Evolutionary conservation across 2,113 vertebrate genomes (phyloP).

Genomic region (Ceyx melanurus): DNA sequence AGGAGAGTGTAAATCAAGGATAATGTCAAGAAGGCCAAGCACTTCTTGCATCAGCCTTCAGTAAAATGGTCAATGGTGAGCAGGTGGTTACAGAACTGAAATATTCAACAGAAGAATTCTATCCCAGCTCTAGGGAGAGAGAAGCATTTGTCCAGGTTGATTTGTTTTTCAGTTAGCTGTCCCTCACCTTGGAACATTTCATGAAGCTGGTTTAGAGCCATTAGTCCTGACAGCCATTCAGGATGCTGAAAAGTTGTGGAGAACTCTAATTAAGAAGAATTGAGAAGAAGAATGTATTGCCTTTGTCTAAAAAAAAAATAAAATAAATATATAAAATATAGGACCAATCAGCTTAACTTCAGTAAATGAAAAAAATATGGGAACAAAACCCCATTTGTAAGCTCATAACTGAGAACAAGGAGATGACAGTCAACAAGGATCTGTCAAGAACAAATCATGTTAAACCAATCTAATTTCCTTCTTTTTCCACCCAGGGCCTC

Average conservation of each 20-base stretch:
- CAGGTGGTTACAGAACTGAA: neutral
- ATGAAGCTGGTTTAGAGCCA: neutral
- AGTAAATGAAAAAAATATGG: slow-evolving; percentile 27
- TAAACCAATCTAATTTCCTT: slow-evolving; percentile 12
- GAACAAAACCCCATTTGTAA: neutral
- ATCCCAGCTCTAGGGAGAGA: neutral
- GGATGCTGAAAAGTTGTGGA: neutral
- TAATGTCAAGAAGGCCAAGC: neutral
- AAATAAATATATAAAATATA: neutral
- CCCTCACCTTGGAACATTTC: neutral
- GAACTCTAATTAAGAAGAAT: neutral
- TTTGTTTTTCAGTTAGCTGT: neutral
- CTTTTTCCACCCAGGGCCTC: neutral
- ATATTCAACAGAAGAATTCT: neutral
- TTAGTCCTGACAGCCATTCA: neutral
- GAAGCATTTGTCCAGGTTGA: neutral
- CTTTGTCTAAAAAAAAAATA: neutral
- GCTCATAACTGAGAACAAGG: neutral
- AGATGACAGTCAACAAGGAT: neutral
- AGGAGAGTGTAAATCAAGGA: neutral
- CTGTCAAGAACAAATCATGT: neutral
- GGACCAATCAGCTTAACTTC: neutral
- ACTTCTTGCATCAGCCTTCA: neutral
- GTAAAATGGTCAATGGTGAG: neutral
- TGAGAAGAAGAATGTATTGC: neutral